A percentile compares a stretch with the other conserved stretches of the same genome.
Conservation (phyloP, 53 echinoderm and acorn worm genomes). For the Holothuria leucospilota region DNA sequence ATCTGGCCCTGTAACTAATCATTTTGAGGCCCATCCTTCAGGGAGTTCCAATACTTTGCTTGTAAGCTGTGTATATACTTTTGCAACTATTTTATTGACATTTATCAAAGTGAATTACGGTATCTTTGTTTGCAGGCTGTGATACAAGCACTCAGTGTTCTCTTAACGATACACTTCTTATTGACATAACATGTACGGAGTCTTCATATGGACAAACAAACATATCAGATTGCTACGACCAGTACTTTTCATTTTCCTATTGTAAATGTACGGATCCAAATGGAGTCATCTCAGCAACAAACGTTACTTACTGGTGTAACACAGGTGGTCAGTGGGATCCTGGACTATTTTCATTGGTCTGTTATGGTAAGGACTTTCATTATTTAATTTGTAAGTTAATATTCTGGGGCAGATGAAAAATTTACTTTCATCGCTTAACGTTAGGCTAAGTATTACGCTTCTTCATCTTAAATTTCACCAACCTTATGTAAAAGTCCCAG, state of each 20-base stretch:
- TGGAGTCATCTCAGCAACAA: neutral
- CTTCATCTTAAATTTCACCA: no score
- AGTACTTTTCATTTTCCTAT: neutral
- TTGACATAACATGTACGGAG: neutral
- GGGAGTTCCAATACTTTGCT: no score
- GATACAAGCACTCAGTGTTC: slow-evolving; percentile 4
- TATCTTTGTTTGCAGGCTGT: neutral
- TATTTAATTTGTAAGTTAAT: neutral
- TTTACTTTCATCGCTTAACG: no score
- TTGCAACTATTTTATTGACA: no score
- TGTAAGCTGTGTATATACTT: no score
- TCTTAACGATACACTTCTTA: neutral
- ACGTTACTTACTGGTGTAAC: slow-evolving; percentile 18
- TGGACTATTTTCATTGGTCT: neutral
- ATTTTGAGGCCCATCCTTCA: no score
- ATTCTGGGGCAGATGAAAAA: neutral
- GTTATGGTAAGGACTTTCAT: neutral
- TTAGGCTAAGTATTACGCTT: no score
- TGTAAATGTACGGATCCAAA: neutral
- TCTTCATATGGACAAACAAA: slow-evolving; percentile 18
- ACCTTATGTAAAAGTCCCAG: no score
- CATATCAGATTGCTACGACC: neutral
- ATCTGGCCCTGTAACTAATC: no score
- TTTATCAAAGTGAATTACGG: no score
- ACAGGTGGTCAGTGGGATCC: neutral